Percentiles rank a stretch among this genome's conserved stretches.
Evolutionary conservation across 2,113 vertebrate genomes (phyloP).

Genomic region (Callocephalon fimbriatum): DNA sequence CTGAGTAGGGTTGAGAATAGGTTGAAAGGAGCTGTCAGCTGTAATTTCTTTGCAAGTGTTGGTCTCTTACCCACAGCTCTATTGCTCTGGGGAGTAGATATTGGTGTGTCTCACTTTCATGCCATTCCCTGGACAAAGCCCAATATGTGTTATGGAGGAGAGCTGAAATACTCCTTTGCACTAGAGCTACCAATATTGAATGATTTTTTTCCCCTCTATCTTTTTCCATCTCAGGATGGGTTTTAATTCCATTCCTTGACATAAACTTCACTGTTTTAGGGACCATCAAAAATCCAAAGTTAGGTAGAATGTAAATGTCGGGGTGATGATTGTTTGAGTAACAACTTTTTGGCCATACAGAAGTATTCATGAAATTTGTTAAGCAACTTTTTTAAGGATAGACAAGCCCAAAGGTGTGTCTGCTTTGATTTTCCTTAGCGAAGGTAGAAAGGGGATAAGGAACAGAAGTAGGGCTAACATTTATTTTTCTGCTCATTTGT

Average conservation of each 20-base stretch:
- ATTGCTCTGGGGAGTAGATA: not conserved
- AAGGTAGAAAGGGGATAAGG: not conserved
- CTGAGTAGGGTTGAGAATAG: not conserved
- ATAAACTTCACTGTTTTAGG: not conserved
- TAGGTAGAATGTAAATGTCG: not conserved
- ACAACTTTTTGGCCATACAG: not conserved
- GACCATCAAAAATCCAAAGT: constrained; percentile 23
- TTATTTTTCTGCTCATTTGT: not conserved
- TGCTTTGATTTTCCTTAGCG: constrained; percentile 13
- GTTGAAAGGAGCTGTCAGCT: not conserved
- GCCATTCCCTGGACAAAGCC: not conserved
- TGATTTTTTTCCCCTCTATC: not conserved
- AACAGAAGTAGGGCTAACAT: not conserved
- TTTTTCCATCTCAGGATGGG: not conserved
- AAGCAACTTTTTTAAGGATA: not conserved
- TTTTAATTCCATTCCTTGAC: constrained; percentile 17
- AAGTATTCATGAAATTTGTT: not conserved
- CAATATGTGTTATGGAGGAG: not conserved
- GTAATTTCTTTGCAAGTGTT: not conserved
- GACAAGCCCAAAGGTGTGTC: not conserved
- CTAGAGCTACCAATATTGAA: not conserved
- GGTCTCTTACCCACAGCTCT: not conserved
- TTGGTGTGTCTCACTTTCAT: not conserved
- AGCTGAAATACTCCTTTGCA: not conserved
- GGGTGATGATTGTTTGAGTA: not conserved